Conservation (phyloP, 2,888 invertebrate species). For the Adineta ricciae region DNA sequence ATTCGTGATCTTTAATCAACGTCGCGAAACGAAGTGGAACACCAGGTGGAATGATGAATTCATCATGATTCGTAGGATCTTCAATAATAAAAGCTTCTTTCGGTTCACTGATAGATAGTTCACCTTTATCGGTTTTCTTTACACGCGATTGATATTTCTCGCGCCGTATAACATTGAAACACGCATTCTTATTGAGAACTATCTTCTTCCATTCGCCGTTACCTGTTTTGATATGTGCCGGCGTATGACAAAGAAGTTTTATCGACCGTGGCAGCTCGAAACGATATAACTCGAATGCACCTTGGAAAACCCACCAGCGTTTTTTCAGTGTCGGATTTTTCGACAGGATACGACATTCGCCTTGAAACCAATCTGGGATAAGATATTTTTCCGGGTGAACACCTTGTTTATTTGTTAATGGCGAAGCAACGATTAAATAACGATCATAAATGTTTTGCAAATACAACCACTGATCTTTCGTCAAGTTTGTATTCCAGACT, state of each 20-base stretch:
- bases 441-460: constrained; percentile 31
- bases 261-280: constrained; percentile 33
- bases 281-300: constrained; percentile 32
- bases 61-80: neutral
- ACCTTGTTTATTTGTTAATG: neutral
- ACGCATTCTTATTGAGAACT: constrained; percentile 23
- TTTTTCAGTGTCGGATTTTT: constrained; percentile 30
- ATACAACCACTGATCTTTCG: constrained; percentile 24
- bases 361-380: constrained; percentile 33
- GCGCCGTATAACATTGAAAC: constrained; percentile 2
- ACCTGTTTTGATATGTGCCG: constrained; percentile 16
- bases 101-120: neutral
- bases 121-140: neutral
- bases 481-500: neutral
- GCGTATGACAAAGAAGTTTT: constrained; percentile 26
- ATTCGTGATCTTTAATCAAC: constrained; percentile 27
- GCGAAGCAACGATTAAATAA: constrained; percentile 23
- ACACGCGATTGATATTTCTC: neutral
- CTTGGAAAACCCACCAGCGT: constrained; percentile 34
- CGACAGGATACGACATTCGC: constrained; percentile 30
- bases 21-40: constrained; percentile 32
- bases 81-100: constrained; percentile 5
- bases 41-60: constrained; percentile 31
- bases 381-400: constrained; percentile 10
- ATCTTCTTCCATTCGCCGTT: constrained; percentile 29